These are phyloP conservation scores for Ictalurus furcatus DNA, from an alignment of 2,113 vertebrate genomes.

Conservation along the genomic window DNA sequence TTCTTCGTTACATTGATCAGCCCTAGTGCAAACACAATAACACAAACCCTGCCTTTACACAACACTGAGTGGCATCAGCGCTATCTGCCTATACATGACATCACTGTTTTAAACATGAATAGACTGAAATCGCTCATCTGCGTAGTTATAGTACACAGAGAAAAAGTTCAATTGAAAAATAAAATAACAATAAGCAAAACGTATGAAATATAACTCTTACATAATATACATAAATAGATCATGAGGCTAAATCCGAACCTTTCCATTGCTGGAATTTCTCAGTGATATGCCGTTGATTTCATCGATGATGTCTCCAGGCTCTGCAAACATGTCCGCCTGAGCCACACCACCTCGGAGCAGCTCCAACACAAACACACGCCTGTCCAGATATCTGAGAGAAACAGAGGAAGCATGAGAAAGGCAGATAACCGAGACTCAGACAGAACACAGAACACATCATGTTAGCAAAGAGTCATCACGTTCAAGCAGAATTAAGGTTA, in stretches of 20 bases:
- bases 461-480: neutral
- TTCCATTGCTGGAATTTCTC: conserved; percentile 73
- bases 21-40: neutral
- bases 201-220: neutral
- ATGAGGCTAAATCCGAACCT: conserved; percentile 59
- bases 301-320: conserved; percentile 77
- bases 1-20: neutral
- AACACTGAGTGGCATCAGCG: neutral
- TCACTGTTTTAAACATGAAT: neutral
- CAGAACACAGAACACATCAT: neutral
- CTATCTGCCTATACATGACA: no score
- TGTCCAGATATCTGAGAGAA: conserved; percentile 70
- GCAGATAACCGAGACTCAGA: neutral
- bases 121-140: neutral
- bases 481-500: neutral
- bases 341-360: conserved; percentile 75
- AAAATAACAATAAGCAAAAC: neutral
- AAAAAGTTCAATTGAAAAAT: neutral
- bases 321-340: conserved; percentile 70
- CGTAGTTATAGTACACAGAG: neutral
- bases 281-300: conserved; percentile 79
- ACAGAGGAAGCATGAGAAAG: neutral
- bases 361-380: conserved; percentile 75
- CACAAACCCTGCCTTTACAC: neutral
- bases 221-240: neutral